Percentiles rank a stretch among this genome's conserved stretches.
These are phyloP conservation scores for Prosapia bicincta DNA, from an alignment of 2,888 invertebrate species.

Conservation along the genomic window DNA sequence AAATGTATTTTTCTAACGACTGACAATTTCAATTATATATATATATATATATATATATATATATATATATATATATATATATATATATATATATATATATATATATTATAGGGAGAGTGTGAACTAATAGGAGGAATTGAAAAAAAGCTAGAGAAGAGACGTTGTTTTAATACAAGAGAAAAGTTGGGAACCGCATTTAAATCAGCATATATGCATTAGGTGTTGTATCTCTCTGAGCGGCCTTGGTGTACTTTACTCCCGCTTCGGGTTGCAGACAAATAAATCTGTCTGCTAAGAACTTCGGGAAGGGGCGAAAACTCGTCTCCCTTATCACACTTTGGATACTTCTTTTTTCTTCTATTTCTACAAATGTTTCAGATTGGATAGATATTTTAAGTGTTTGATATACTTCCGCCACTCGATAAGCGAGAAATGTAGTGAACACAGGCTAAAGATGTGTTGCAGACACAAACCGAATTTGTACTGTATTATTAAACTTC, in stretches of 20 bases:
- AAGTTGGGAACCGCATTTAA: neutral
- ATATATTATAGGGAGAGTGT: no score
- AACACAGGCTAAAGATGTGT: no score
- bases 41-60: no score
- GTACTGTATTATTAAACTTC: no score
- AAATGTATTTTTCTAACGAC: no score
- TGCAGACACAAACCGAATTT: no score
- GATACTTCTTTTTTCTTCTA: neutral
- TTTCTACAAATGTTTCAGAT: neutral
- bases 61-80: no score
- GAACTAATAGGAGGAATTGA: no score
- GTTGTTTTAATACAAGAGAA: neutral
- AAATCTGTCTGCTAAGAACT: neutral
- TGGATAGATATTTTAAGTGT: neutral
- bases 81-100: no score
- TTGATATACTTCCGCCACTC: no score
- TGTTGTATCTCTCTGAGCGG: neutral
- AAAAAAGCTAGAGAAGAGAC: neutral
- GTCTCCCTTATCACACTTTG: neutral
- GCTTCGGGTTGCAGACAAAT: neutral
- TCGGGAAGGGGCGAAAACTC: neutral
- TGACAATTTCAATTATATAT: no score
- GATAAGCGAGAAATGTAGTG: no score
- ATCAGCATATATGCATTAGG: neutral
- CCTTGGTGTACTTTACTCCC: neutral